phyloP scores from a whole-genome alignment of 2,113 vertebrate genomes.

The Centropristis striata region DNA sequence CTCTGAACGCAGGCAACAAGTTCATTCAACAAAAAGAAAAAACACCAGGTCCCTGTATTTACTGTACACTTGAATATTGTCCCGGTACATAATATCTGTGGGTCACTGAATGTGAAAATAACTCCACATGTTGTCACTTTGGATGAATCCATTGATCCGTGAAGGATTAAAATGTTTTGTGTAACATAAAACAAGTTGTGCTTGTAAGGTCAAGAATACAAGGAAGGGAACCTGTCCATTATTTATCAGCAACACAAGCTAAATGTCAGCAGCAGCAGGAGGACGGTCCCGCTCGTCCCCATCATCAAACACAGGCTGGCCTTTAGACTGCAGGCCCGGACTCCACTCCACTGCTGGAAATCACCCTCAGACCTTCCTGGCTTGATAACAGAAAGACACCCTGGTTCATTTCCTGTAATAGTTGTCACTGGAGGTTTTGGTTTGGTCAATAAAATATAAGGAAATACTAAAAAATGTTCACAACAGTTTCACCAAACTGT shows the following conservation, averaged over 20 bases:
- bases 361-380: no score
- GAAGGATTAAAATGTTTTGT: slow-evolving; percentile 3
- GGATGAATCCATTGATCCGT: not conserved
- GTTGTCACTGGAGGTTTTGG: no score
- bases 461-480: no score
- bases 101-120: no score
- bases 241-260: slow-evolving; percentile 26
- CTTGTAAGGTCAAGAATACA: not conserved
- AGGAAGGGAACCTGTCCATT: slow-evolving; percentile 2
- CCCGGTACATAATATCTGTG: no score
- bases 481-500: no score
- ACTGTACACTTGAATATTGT: not conserved
- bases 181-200: not conserved
- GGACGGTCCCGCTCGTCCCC: not conserved
- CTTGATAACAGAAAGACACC: no score
- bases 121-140: no score
- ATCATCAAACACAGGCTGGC: slow-evolving; percentile 52
- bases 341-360: no score
- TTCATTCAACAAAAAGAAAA: slow-evolving; percentile 10
- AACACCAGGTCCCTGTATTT: slow-evolving; percentile 1
- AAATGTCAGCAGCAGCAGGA: slow-evolving; percentile 54
- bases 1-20: slow-evolving; percentile 3
- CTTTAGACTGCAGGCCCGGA: slow-evolving; percentile 41
- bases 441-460: no score
- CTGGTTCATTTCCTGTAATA: no score